Evolutionary conservation across 2,888 invertebrate species (phyloP), one percentile per base, ranked within the genome.

Genomic region (Scaptomyza polygonia): DNA sequence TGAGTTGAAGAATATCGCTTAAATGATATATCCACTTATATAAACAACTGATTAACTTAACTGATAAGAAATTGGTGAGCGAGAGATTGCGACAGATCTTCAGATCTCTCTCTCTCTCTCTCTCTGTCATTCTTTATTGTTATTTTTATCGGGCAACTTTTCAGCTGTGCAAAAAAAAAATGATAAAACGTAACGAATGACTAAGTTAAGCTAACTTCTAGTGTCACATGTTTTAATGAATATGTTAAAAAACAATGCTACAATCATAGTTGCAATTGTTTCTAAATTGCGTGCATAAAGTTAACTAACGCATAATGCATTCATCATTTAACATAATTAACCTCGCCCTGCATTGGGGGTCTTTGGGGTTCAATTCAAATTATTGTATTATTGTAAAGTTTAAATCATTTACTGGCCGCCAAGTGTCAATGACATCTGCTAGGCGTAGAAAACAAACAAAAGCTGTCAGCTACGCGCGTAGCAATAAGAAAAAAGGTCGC

Each of bases 311-410:
- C 51, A 59, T 30, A 48, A 44, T 51, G 32, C 73, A 69, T 62
- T 75, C 49, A 52, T 44, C 77, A 73, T 59, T 83, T 80, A 86
- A 86, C 70, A 65, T 72, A 79, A 83, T 80, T 80, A 80, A 86
- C 80, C 84, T 64, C 66, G 21, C 48, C 53, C 51, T 52, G 49
- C 62, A 44, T 39, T 11, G 43, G 34, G 34, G 76, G 48, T 65
- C 65, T 57, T 25, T 34, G 8, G 58, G 62, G 52, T 71, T 76
- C 71, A 71, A 73, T 73, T n/a, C n/a, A 45, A 57, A 67, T 53
- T 0, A 34, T 14, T 43, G n/a, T n/a, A n/a, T n/a, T n/a, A n/a
- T 29, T 62, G 55, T 72, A 42, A 62, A 73, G 25, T 47, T 70
- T 51, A 25, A 63, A 58, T 62, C 43, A 53, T 62, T 29, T 48